Percentiles rank a stretch among this genome's conserved stretches.
Conservation (phyloP, 2,113 vertebrate genomes). For the Hyla sarda region DNA sequence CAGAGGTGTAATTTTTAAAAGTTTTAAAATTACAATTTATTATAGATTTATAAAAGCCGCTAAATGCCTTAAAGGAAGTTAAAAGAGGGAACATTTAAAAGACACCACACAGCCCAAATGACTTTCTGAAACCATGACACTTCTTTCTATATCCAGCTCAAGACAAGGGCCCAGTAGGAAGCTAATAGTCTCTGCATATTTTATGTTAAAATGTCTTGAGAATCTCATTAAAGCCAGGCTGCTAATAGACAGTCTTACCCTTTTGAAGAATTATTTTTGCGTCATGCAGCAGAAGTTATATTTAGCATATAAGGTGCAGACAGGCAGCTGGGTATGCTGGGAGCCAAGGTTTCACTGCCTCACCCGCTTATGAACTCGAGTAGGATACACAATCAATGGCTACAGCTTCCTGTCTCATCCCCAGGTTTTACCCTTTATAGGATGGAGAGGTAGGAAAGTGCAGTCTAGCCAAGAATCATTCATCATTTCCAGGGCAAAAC, state of each 20-base stretch:
- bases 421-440: conserved; percentile 27
- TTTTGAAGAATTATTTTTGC: conserved; percentile 60
- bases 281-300: conserved; percentile 53
- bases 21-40: neutral
- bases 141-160: conserved; percentile 37
- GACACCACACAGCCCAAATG: conserved; percentile 16
- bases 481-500: conserved; percentile 48
- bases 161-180: conserved; percentile 52
- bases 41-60: neutral
- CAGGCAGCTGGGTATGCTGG: conserved; percentile 30
- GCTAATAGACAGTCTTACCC: conserved; percentile 57
- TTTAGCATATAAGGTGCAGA: conserved; percentile 47
- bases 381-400: conserved; percentile 52
- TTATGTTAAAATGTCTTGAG: conserved; percentile 53
- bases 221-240: conserved; percentile 53
- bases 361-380: conserved; percentile 45
- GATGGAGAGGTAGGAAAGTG: conserved; percentile 53
- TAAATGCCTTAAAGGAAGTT: conserved; percentile 25
- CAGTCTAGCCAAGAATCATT: conserved; percentile 49
- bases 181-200: conserved; percentile 60
- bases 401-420: conserved; percentile 46
- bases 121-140: conserved; percentile 51
- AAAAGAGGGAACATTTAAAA: conserved; percentile 41
- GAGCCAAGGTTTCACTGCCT: conserved; percentile 28
- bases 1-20: neutral